These are phyloP conservation scores for Oxyruncus cristatus DNA, from an alignment of 2,113 vertebrate genomes.

Conservation along the genomic window DNA sequence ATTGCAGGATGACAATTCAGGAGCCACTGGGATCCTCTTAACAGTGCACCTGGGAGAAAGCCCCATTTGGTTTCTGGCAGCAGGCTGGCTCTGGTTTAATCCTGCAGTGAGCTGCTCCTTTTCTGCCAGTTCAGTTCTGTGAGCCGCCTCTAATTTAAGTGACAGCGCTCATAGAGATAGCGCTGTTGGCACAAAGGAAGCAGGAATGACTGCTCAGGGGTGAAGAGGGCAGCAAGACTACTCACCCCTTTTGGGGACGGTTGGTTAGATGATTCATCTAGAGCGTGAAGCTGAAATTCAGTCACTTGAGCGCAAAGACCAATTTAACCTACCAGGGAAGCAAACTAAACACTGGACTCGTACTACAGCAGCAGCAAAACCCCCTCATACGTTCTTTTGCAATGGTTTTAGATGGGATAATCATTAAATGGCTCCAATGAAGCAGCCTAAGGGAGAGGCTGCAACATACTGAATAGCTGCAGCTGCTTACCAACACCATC, in stretches of 20 bases:
- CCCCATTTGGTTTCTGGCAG: background rate
- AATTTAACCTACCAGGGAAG: background rate
- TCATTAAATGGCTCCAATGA: background rate
- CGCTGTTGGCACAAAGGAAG: background rate
- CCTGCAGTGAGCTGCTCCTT: background rate
- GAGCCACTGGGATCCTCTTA: background rate
- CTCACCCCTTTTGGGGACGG: background rate
- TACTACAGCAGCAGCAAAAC: accelerated
- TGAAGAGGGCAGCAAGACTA: background rate
- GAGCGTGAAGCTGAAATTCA: background rate
- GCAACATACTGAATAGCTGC: background rate
- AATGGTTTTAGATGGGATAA: background rate
- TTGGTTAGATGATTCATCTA: background rate
- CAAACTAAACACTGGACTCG: background rate
- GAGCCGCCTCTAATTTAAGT: background rate
- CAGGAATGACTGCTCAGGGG: background rate
- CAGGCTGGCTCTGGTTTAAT: background rate
- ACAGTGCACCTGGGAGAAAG: background rate
- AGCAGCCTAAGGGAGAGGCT: background rate
- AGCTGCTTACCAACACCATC: background rate
- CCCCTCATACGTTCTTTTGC: background rate
- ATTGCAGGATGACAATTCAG: accelerated
- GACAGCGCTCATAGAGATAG: background rate
- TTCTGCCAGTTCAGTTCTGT: background rate
- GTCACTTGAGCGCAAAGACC: background rate